Evolutionary conservation across 2,113 vertebrate genomes (phyloP).

Genomic region (Narcine bancroftii): DNA sequence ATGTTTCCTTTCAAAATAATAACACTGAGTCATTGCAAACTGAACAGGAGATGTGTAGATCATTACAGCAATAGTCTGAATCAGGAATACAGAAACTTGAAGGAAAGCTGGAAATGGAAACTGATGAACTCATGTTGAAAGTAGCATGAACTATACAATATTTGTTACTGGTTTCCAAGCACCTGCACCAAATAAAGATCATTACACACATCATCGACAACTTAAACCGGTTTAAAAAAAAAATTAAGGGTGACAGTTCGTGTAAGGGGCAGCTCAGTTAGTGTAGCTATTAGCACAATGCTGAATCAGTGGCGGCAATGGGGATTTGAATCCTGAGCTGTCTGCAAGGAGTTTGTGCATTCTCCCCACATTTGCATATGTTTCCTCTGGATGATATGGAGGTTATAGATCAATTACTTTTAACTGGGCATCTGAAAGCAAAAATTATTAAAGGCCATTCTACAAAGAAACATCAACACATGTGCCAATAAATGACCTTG

Average conservation of each 20-base stretch:
- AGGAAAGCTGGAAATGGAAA: not conserved
- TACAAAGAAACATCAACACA: not conserved
- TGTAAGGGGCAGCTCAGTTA: too few relatives aligned
- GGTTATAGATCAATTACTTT: too few relatives aligned
- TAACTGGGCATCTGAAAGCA: too few relatives aligned
- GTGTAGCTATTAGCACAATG: too few relatives aligned
- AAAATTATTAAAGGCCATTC: not conserved
- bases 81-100: too few relatives aligned
- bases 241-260: too few relatives aligned
- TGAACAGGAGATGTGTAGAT: not conserved
- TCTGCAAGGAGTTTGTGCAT: too few relatives aligned
- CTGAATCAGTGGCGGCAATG: too few relatives aligned
- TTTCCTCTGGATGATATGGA: too few relatives aligned
- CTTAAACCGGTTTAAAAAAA: not conserved
- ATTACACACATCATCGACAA: not conserved
- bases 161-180: not conserved
- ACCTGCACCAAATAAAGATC: not conserved
- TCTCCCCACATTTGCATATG: too few relatives aligned
- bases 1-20: not conserved
- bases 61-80: not conserved
- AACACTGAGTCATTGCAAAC: not conserved
- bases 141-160: not conserved
- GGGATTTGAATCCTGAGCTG: too few relatives aligned
- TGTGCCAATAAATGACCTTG: not conserved
- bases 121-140: not conserved